Conservation (phyloP, 2,797 vertebrate genomes). For the Moxostoma hubbsi region DNA sequence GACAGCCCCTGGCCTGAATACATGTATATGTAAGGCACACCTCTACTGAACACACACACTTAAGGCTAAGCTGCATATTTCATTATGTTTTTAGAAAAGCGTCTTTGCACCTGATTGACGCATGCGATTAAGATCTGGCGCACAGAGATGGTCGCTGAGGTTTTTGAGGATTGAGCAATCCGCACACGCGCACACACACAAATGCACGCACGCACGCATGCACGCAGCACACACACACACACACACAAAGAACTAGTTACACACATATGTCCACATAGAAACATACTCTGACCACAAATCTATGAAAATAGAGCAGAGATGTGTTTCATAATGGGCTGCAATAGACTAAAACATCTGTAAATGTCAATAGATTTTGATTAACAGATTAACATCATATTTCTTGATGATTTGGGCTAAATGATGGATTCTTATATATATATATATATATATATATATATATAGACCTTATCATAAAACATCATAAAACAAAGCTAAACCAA, state of each 20-base stretch:
- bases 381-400: background rate
- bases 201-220: too few species aligned
- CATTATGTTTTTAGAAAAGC: constrained; percentile 41
- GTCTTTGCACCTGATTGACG: constrained; percentile 26
- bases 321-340: constrained; percentile 7
- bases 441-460: too few species aligned
- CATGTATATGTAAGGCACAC: background rate
- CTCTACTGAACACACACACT: constrained; percentile 23
- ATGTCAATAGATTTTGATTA: background rate
- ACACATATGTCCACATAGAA: constrained; percentile 34
- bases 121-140: constrained; percentile 41
- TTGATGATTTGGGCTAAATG: background rate
- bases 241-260: constrained; percentile 13
- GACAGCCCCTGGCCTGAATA: background rate
- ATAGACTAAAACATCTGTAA: background rate
- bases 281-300: constrained; percentile 43
- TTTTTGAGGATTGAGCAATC: constrained; percentile 53
- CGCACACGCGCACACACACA: background rate
- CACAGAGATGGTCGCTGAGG: constrained; percentile 26
- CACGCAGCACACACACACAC: constrained; percentile 9
- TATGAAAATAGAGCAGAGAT: constrained; percentile 35
- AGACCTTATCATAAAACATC: too few species aligned
- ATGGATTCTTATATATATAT: background rate
- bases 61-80: constrained; percentile 3
- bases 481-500: background rate